Evolutionary conservation across 2,113 vertebrate species (phyloP).

Genomic region (Genyomyrus donnyi): DNA sequence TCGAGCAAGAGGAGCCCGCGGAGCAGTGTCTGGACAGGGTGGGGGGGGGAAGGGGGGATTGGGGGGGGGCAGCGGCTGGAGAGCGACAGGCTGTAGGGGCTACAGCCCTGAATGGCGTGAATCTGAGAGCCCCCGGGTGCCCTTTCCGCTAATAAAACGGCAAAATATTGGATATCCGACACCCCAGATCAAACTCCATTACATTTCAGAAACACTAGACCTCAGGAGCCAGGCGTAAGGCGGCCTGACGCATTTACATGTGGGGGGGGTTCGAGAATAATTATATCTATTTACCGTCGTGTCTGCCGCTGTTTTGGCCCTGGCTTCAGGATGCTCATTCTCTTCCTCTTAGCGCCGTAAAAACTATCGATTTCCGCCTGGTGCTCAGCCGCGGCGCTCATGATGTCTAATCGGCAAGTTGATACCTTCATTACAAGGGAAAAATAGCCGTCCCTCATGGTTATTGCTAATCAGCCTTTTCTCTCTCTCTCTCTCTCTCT

Average conservation of each 20-base stretch:
- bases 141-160: slow-evolving; percentile 86
- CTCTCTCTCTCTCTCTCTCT: neutral
- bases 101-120: slow-evolving; percentile 60
- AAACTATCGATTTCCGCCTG: slow-evolving; percentile 66
- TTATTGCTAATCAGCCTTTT: neutral
- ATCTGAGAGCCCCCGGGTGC: slow-evolving; percentile 77
- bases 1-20: slow-evolving; percentile 44
- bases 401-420: slow-evolving; percentile 14
- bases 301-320: slow-evolving; percentile 76
- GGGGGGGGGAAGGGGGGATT: slow-evolving; percentile 23
- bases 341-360: slow-evolving; percentile 63
- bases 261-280: slow-evolving; percentile 67
- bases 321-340: slow-evolving; percentile 70
- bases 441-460: neutral
- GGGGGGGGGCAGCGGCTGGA: slow-evolving; percentile 24
- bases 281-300: slow-evolving; percentile 77
- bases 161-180: slow-evolving; percentile 74
- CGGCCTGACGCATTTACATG: slow-evolving; percentile 64
- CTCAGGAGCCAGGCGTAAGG: slow-evolving; percentile 40
- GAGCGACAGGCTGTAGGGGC: neutral
- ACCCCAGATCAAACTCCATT: slow-evolving; percentile 85
- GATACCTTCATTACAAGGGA: neutral
- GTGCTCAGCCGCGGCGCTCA: slow-evolving; percentile 45
- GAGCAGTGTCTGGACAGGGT: slow-evolving; percentile 30
- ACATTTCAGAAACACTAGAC: slow-evolving; percentile 89